Conservation (phyloP, 2,797 vertebrate species). For the Ctenopoma kingsleyae region DNA sequence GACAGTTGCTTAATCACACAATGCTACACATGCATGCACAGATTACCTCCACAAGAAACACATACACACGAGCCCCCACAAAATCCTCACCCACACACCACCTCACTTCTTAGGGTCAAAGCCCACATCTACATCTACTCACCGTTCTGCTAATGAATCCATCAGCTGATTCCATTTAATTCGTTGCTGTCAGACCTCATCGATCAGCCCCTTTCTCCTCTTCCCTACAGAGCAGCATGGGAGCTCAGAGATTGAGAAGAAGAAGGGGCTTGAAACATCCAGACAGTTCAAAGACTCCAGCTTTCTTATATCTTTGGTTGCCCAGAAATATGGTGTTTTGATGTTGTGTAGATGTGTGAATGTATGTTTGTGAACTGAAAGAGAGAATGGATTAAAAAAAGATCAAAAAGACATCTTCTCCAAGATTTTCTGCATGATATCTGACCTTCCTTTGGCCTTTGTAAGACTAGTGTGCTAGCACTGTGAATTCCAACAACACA, state of each 20-base stretch:
- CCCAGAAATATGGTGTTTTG: conserved; percentile 64
- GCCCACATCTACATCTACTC: conserved; percentile 45
- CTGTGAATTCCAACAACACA: conserved; percentile 27
- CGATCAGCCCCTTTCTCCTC: conserved; percentile 71
- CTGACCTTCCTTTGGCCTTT: conserved; percentile 64
- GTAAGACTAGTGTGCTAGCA: conserved; percentile 17
- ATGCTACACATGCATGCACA: conserved; percentile 37
- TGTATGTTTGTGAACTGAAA: conserved; percentile 53
- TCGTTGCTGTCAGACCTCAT: conserved; percentile 78
- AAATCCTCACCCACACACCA: conserved; percentile 36
- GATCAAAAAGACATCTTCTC: conserved; percentile 53
- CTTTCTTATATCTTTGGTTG: conserved; percentile 61
- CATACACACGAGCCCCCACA: conserved; percentile 19
- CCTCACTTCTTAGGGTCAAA: conserved; percentile 54
- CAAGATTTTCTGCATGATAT: conserved; percentile 32
- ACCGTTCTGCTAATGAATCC: conserved; percentile 76
- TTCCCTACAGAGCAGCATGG: conserved; percentile 69
- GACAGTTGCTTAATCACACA: conserved; percentile 65
- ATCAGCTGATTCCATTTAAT: conserved; percentile 80
- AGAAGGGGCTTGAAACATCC: conserved; percentile 61
- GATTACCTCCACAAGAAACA: conserved; percentile 46
- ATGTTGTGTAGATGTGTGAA: conserved; percentile 42
- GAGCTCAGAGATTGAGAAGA: conserved; percentile 51
- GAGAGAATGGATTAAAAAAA: conserved; percentile 58
- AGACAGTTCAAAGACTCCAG: conserved; percentile 70